Base-by-base conservation (phyloP, 2,113 vertebrate genomes). In the Aspiorhynchus laticeps region DNA sequence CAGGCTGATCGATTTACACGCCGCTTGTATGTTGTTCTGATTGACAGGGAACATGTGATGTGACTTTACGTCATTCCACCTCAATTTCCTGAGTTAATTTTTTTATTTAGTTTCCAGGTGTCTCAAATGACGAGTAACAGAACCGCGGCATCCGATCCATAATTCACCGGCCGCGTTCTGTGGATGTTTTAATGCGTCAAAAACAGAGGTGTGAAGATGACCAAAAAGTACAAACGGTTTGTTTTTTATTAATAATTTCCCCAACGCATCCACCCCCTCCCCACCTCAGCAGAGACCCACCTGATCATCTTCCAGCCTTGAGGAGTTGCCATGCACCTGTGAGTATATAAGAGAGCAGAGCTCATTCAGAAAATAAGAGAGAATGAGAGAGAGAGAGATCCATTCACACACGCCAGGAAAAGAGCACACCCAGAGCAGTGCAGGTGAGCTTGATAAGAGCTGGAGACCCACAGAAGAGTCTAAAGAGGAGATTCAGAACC, bases 291-390 rank as follows among this genome's bases (percentile, higher is more conserved):
- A 46, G 31, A 63, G 48, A 51, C 14, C 87, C 85, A 77, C 75
- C 86, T 85, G 31, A 85, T 83, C 81, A 59, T 79, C 67, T 33
- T 21, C 11, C 80, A 85, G 86, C 86, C 88, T 89, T 86, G 76
- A 87, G 85, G 76, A 77, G 24, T 74, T 56, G 80, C n/a, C 9
- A 71, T 73, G 77, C 28, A 86, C 81, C 88, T 90, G 86, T 46
- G 84, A 82, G 76, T 65, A 88, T 89, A 89, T 83, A 89, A 86
- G 83, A 83, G 85, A 80, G 56, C 76, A 73, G 65, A 80, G 61
- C 85, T 86, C 86, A 80, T 88, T 88, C 79, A 87, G 80, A 71
- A 82, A 77, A 51, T 74, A 74, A 77, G 51, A 85, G 75, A 90
- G 53, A 82, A 56, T 17, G 87, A 88, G 78, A 84, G 88, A 88